Evolutionary conservation across 2,888 invertebrate species (phyloP), one percentile per base, ranked within the genome.

Genomic region (Scaptomyza polygonia): DNA sequence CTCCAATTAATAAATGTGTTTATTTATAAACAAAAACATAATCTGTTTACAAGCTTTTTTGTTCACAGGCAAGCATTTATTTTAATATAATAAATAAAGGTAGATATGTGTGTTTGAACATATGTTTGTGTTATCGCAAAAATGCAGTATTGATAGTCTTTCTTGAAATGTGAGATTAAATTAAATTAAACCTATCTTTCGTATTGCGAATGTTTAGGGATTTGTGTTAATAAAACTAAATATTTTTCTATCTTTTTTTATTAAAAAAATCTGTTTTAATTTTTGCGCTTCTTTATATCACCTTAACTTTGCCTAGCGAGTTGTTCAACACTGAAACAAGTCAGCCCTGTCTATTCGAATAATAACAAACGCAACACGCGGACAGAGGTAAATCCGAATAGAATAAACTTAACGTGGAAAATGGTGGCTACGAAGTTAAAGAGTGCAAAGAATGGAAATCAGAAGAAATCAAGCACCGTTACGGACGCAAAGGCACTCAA

Each of bases 291-390:
- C 2, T 34, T 34, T 11, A 36, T 5, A 11, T 11, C 25, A 34
- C n/a, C 2, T 14, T 6, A 11, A 36, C 53, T 45, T 34, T 5
- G 18, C 25, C 2, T 34, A 47, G 14, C 0, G 27, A 5, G 5
- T 16, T 73, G 3, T 29, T 1, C 55, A 72, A 27, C 67, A 66
- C 72, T 57, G 1, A 1, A 8, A 12, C n/a, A 43, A 44, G 56
- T 56, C 67, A 53, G 16, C 59, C 63, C 72, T 72, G 73, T 39
- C 11, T 0, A n/a, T 3, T 7, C 7, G 5, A 72, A 56, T 42
- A 63, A 51, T 72, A 74, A 74, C 74, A 74, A 77, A 67, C 44
- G 49, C 49, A 77, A 59, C 73, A 73, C 73, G 73, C 62, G 73
- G 73, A 53, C 40, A 21, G 25, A 53, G 30, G 6, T 27, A 36